Evolutionary conservation across 2,888 invertebrate species (phyloP).

Genomic region (Cenopis cana): DNA sequence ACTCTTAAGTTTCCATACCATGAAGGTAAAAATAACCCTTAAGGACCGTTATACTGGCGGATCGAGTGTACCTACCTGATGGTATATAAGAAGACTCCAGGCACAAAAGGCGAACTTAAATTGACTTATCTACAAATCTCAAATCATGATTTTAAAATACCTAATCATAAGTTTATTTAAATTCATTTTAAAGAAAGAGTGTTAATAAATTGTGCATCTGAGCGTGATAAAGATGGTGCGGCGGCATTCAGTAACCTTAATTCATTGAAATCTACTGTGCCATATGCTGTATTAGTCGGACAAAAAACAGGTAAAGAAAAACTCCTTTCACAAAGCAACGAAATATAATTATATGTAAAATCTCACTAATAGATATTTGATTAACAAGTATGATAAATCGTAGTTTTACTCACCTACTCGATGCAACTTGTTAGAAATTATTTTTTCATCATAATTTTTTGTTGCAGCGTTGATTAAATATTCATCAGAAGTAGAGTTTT

Average conservation of each 20-base stretch:
- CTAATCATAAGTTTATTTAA: slow-evolving; percentile 22
- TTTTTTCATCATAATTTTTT: slow-evolving; percentile 55
- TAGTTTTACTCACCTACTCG: slow-evolving; percentile 51
- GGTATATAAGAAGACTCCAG: no score
- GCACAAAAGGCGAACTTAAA: slow-evolving; percentile 1
- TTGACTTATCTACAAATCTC: slow-evolving; percentile 12
- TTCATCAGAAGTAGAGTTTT: slow-evolving; percentile 31
- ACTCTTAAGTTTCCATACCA: no score
- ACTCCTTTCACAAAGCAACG: slow-evolving; percentile 55
- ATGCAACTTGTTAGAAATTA: slow-evolving; percentile 52
- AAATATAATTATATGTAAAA: slow-evolving; percentile 58
- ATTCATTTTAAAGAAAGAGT: slow-evolving; percentile 17
- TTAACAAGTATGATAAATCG: slow-evolving; percentile 71
- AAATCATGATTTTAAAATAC: slow-evolving; percentile 22
- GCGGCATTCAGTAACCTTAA: slow-evolving; percentile 29
- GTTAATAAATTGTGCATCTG: slow-evolving; percentile 14
- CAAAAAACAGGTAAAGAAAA: slow-evolving; percentile 53
- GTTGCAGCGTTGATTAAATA: slow-evolving; percentile 58
- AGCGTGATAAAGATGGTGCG: slow-evolving; percentile 14
- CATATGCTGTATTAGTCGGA: background rate
- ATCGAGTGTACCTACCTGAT: no score
- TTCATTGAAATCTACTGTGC: slow-evolving; percentile 22
- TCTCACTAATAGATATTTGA: slow-evolving; percentile 70
- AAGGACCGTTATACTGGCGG: no score
- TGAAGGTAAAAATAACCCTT: no score